Evolutionary conservation across 2,797 vertebrate genomes (phyloP), one percentile per base, ranked within the genome.

Genomic region (Alauda arvensis): DNA sequence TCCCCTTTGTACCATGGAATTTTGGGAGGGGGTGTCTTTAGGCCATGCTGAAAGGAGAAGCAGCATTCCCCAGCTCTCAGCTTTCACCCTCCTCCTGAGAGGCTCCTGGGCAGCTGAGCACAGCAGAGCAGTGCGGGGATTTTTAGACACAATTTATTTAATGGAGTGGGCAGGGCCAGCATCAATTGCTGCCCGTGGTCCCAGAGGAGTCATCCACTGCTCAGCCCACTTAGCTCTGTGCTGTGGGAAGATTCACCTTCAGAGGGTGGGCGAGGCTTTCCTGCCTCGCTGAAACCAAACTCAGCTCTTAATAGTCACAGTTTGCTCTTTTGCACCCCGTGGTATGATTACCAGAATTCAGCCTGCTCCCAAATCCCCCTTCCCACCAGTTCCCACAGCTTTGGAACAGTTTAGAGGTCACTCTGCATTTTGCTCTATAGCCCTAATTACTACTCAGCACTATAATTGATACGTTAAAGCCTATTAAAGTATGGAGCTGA

Each of bases 401-500:
- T 55, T 69, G 90, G 83, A 92, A 66, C 1, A 1, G 39, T 71
- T 88, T 84, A 89, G 93, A 82, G 89, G 92, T 94, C 91, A 88
- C 70, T 87, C 93, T 80, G 84, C 84, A 75, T 93, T 90, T 91
- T 80, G 83, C 77, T 90, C 70, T 69, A 53, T 70, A 89, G 81
- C 90, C 77, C 89, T 95, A 92, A 94, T 94, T 92, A 91, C 89
- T 83, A 67, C 91, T 91, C 92, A 92, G 88, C 74, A 67, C 81
- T 84, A 94, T 94, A 93, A 95, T 89, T 94, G 93, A 94, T 95
- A 94, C 1, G 49, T 94, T 95, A 95, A 94, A 94, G 87, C 93
- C 92, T 94, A 95, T 95, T 95, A 95, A 94, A 95, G 86, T 77
- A 81, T 94, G 94, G 93, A 95, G 63, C 90, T 5, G 61, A 90